Conservation (phyloP, 2,797 vertebrate species). For the Melanotaenia trifasciata region DNA sequence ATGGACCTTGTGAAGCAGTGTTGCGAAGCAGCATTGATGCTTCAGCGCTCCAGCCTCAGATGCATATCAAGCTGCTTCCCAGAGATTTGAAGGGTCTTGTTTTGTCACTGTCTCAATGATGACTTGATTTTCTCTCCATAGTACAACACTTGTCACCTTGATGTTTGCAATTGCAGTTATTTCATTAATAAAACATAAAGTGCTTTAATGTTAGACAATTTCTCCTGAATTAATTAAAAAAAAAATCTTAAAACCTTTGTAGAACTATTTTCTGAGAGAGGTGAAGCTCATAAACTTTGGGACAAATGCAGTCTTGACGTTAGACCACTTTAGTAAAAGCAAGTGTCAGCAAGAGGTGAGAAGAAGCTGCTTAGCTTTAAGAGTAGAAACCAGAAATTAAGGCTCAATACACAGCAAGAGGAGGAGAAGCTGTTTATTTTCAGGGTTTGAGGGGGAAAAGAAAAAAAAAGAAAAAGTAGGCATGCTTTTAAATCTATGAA, state of each 20-base stretch:
- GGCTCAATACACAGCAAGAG: conserved; percentile 8
- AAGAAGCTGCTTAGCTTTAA: conserved; percentile 35
- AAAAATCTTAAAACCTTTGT: conserved; percentile 2
- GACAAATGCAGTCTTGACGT: conserved; percentile 40
- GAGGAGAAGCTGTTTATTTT: conserved; percentile 20
- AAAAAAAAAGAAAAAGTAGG: not conserved
- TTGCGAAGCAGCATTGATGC: no score
- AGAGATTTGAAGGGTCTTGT: no score
- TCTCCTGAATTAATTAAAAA: no score
- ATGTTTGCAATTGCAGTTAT: not conserved
- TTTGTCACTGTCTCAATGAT: no score
- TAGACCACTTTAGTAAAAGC: conserved; percentile 33
- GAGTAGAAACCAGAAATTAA: conserved; percentile 23
- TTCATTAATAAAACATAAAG: not conserved
- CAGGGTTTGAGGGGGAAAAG: not conserved
- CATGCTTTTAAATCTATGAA: conserved; percentile 25
- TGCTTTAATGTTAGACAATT: not conserved
- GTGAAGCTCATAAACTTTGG: conserved; percentile 11
- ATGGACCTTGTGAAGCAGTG: no score
- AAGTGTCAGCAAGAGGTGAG: conserved; percentile 29
- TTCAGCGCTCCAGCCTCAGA: no score
- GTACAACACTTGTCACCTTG: no score
- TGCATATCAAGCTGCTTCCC: no score
- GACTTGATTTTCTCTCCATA: no score
- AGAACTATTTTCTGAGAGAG: conserved; percentile 6